Evolutionary conservation across 1,140 invertebrate species (phyloP).

Genomic region (Druon quercuslanigerum): DNA sequence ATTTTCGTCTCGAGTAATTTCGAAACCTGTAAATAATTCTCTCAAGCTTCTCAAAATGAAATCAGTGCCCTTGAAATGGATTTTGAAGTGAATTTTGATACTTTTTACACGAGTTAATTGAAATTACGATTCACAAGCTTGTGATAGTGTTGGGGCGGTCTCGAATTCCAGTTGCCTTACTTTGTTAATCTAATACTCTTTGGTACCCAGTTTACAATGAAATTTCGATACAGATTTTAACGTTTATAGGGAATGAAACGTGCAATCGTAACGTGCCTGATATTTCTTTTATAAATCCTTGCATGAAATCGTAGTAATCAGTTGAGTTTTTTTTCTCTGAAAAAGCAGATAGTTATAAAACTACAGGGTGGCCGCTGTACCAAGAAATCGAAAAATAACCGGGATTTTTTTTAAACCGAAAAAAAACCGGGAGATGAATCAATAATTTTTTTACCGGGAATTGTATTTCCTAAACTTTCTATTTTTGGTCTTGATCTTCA

Average conservation of each 20-base stretch:
- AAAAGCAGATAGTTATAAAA: background rate
- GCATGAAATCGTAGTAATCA: slow-evolving; percentile 6
- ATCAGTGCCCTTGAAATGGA: slow-evolving; percentile 1
- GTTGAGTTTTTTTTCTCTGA: background rate
- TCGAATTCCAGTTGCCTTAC: slow-evolving; percentile 66
- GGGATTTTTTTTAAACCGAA: no score
- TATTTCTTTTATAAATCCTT: slow-evolving; percentile 27
- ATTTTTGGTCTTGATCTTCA: no score
- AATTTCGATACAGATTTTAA: slow-evolving; percentile 51
- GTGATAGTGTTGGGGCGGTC: slow-evolving; percentile 61
- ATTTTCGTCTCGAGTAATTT: background rate
- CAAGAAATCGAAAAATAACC: no score
- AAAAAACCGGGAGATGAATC: no score
- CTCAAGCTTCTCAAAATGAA: slow-evolving; percentile 1
- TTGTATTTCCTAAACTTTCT: no score
- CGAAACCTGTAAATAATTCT: slow-evolving; percentile 22
- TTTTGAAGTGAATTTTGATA: background rate
- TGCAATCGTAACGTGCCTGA: slow-evolving; percentile 20
- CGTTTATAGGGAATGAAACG: slow-evolving; percentile 8
- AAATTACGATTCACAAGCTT: slow-evolving; percentile 38
- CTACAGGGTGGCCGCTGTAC: background rate
- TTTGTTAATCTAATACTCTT: slow-evolving; percentile 61
- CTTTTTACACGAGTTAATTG: slow-evolving; percentile 9
- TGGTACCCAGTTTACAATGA: slow-evolving; percentile 64
- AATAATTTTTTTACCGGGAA: no score